A percentile compares a stretch with the other conserved stretches of the same genome.
Conservation (phyloP, 2,797 vertebrate species). For the Aselliscus stoliczkanus region DNA sequence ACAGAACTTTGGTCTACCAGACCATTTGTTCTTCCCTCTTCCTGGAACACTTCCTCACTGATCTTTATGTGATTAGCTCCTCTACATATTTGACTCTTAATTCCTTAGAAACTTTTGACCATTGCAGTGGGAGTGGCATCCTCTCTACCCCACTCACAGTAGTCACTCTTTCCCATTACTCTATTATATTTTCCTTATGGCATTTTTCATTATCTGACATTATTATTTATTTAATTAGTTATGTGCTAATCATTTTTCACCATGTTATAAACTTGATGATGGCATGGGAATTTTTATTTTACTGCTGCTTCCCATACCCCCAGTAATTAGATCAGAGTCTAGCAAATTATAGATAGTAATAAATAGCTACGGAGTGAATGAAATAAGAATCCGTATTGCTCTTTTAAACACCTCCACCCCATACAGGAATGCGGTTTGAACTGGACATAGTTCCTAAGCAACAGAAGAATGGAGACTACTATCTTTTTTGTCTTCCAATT, state of each 20-base stretch:
- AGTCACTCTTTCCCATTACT: neutral
- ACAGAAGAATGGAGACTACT: neutral
- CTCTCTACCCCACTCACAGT: fast-evolving
- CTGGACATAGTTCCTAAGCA: neutral
- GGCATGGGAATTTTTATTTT: neutral
- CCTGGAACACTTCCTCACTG: neutral
- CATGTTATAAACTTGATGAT: neutral
- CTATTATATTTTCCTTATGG: neutral
- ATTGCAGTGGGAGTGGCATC: neutral
- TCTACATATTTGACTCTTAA: neutral
- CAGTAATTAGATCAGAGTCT: neutral
- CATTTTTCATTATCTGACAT: neutral
- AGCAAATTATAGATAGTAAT: neutral
- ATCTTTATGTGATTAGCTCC: neutral
- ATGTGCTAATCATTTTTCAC: neutral
- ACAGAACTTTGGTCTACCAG: neutral
- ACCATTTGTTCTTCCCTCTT: neutral
- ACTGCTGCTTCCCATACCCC: fast-evolving
- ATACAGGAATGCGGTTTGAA: neutral
- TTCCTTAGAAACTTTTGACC: neutral
- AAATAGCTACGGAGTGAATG: neutral
- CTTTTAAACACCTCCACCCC: fast-evolving
- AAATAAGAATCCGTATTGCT: neutral
- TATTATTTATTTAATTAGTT: neutral
- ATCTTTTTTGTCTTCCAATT: neutral